Percentiles rank a stretch among this genome's conserved stretches.
Evolutionary conservation across 23 tunicate genomes (phyloP).

Genomic region (Phallusia fumigata): DNA sequence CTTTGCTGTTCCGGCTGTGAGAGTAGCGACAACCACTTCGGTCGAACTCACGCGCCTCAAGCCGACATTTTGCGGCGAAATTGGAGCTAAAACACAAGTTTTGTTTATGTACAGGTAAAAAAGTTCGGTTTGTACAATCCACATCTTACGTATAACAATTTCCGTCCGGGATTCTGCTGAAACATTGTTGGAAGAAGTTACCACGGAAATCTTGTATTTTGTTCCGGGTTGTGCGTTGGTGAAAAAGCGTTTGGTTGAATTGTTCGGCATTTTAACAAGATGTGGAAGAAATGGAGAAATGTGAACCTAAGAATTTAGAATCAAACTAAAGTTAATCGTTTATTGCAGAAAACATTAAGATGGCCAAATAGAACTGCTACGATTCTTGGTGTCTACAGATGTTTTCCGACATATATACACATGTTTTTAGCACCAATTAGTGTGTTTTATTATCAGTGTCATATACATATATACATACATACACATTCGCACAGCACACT

Average conservation of each 20-base stretch:
- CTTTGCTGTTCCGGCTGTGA: not conserved
- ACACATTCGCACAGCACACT: no score
- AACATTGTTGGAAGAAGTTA: not conserved
- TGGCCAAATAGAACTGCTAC: no score
- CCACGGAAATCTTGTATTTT: constrained; percentile 9
- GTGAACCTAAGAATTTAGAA: constrained; percentile 8
- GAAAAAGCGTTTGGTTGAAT: constrained; percentile 14
- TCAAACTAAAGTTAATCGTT: no score
- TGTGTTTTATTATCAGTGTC: no score
- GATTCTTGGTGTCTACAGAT: no score
- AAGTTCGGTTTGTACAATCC: no score
- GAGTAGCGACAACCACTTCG: not conserved
- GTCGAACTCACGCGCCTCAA: not conserved
- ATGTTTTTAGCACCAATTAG: no score
- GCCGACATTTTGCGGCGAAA: not conserved
- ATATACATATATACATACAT: no score
- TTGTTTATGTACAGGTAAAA: no score
- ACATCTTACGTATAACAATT: not conserved
- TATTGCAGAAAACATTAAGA: no score
- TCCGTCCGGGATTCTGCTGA: not conserved
- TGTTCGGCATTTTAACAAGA: constrained; percentile 4
- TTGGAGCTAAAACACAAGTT: not conserved
- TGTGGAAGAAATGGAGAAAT: constrained; percentile 14
- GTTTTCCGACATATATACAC: no score
- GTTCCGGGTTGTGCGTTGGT: constrained; percentile 19